Base-by-base conservation (phyloP, 2,888 invertebrate genomes). In the Pachymerium ferrugineum region DNA sequence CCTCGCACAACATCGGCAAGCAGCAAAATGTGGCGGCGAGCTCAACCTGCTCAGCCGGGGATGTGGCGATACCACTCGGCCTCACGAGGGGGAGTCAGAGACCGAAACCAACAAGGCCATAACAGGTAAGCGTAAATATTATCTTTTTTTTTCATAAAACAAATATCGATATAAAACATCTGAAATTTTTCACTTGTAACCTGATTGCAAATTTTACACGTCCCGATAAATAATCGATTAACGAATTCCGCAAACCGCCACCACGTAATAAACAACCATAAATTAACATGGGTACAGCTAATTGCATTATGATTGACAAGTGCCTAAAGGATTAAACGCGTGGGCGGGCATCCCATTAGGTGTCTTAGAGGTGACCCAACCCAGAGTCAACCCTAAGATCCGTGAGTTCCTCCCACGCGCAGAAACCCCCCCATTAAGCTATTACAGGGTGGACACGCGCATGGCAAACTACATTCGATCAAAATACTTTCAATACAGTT, bases 101-200 rank as follows among this genome's bases (percentile, higher is more conserved):
- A n/a, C 25, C 62, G 62, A 62, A 22, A 6, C 10, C 28, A 62
- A 62, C 62, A 62, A 62, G 62, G 62, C 62, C 62, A 62, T 28
- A 62, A 62, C 62, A 62, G 62, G 62, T 62, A 62, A 62, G 62
- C 28, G 62, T 25, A 62, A n/a, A n/a, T n/a, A n/a, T n/a, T n/a
- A n/a, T n/a, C n/a, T n/a, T n/a, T n/a, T n/a, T n/a, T n/a, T n/a
- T n/a, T n/a, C n/a, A n/a, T n/a, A n/a, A n/a, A n/a, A n/a, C n/a
- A n/a, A n/a, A n/a, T n/a, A n/a, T n/a, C n/a, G n/a, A n/a, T n/a
- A n/a, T n/a, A n/a, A n/a, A n/a, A n/a, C n/a, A n/a, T n/a, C n/a
- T n/a, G n/a, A n/a, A n/a, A n/a, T n/a, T n/a, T n/a, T n/a, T n/a
- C n/a, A n/a, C n/a, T n/a, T n/a, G n/a, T n/a, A n/a, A n/a, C n/a